Evolutionary conservation across 2,113 vertebrate species (phyloP).

Genomic region (Turdus rufiventris): DNA sequence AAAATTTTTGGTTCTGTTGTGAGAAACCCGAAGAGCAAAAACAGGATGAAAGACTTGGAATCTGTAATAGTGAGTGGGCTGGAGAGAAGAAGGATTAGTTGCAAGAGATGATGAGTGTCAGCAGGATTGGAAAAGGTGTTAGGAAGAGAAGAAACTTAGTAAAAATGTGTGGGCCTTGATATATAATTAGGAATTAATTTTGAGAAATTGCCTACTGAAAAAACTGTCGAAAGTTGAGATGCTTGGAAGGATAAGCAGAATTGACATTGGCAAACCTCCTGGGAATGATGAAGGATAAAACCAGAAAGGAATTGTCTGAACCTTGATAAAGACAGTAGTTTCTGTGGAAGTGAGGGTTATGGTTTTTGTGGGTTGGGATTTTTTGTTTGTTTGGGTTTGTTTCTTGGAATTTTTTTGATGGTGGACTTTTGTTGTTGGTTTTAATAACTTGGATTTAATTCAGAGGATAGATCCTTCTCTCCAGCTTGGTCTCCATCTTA

Average conservation of each 20-base stretch:
- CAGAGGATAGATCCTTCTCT: neutral
- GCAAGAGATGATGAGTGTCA: neutral
- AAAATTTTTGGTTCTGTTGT: neutral
- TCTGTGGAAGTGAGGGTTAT: neutral
- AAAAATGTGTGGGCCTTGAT: neutral
- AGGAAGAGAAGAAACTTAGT: neutral
- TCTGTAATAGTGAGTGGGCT: neutral
- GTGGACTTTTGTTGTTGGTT: neutral
- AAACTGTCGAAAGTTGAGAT: conserved; percentile 2
- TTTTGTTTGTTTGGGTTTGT: neutral
- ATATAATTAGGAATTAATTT: conserved; percentile 41
- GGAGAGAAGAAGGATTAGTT: neutral
- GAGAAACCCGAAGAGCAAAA: neutral
- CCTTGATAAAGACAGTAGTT: neutral
- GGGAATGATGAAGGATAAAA: neutral
- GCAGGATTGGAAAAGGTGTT: neutral
- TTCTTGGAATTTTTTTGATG: neutral
- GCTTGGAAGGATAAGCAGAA: conserved; percentile 1
- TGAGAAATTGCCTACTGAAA: neutral
- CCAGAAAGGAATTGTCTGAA: neutral
- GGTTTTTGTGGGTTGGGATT: neutral
- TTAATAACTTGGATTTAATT: neutral
- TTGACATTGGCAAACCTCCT: neutral
- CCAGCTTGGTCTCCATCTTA: neutral
- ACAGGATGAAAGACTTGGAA: neutral